Conservation (phyloP, 1,140 invertebrate species). For the Rhyacophila brunnea region DNA sequence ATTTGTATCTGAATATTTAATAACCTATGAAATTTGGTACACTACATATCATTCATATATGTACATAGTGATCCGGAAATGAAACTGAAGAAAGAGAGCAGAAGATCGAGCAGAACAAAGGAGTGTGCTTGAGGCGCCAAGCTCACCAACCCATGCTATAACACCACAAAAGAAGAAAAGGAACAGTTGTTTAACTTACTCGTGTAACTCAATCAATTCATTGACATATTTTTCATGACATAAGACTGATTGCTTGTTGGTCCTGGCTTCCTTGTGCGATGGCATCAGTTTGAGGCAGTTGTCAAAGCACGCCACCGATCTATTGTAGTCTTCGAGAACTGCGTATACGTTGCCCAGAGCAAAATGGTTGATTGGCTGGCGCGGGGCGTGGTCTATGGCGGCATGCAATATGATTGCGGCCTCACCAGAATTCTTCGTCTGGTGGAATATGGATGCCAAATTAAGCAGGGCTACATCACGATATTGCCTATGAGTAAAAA, state of each 20-base stretch:
- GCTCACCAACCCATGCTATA: too few relatives aligned
- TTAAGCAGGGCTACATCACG: slow-evolving; percentile 79
- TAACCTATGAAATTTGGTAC: too few relatives aligned
- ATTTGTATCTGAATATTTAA: too few relatives aligned
- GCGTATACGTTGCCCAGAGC: slow-evolving; percentile 78
- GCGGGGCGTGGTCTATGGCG: slow-evolving; percentile 75
- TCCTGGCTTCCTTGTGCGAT: slow-evolving; percentile 51
- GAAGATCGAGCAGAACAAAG: too few relatives aligned
- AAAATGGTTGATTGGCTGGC: slow-evolving; percentile 72
- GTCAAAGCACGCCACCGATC: slow-evolving; percentile 65
- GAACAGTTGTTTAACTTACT: too few relatives aligned
- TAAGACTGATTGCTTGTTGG: slow-evolving; percentile 64
- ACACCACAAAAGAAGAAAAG: too few relatives aligned
- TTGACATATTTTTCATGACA: slow-evolving; percentile 70
- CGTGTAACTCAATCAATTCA: slow-evolving; percentile 63
- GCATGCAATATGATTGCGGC: slow-evolving; percentile 76
- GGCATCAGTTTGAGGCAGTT: slow-evolving; percentile 64
- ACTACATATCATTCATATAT: too few relatives aligned
- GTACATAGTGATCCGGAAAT: too few relatives aligned
- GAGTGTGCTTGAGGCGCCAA: too few relatives aligned
- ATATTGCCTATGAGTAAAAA: slow-evolving; percentile 57
- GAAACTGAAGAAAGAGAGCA: too few relatives aligned
- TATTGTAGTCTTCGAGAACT: slow-evolving; percentile 64
- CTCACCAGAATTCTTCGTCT: slow-evolving; percentile 70
- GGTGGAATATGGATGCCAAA: slow-evolving; percentile 79